A percentile compares a stretch with the other conserved stretches of the same genome.
Conservation (phyloP, 2,113 vertebrate species). For the Pollachius pollachius region DNA sequence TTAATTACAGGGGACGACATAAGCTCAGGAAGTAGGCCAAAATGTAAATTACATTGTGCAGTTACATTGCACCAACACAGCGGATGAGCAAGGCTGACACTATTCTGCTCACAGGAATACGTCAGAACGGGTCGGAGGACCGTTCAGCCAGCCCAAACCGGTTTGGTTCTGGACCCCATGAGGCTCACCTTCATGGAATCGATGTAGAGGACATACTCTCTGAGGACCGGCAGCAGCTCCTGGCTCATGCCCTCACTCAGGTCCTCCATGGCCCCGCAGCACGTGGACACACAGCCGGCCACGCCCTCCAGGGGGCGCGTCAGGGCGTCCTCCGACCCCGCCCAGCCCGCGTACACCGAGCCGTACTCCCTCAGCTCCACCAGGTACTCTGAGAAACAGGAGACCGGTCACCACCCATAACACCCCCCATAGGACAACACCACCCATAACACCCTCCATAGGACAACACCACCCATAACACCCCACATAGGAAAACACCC, state of each 20-base stretch:
- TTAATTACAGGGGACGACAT: no score
- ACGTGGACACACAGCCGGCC: slow-evolving; percentile 82
- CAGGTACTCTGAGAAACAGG: slow-evolving; percentile 81
- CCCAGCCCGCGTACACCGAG: slow-evolving; percentile 90
- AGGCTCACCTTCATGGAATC: slow-evolving; percentile 93
- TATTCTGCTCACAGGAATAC: no score
- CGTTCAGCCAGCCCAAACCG: no score
- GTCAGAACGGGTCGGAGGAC: no score
- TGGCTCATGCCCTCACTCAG: slow-evolving; percentile 90
- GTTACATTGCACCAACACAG: no score
- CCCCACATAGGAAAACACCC: no score
- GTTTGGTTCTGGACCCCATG: background rate
- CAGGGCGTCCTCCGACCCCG: slow-evolving; percentile 80
- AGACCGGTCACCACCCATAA: background rate
- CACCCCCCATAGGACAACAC: no score
- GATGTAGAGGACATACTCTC: slow-evolving; percentile 91
- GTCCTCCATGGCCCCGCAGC: slow-evolving; percentile 85
- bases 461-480: no score
- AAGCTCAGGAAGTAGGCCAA: no score
- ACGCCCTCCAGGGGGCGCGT: slow-evolving; percentile 87
- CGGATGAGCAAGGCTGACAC: no score
- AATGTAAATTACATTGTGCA: no score
- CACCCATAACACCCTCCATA: background rate
- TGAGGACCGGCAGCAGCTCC: slow-evolving; percentile 91
- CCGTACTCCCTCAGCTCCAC: slow-evolving; percentile 91